Conservation (phyloP, 1,140 invertebrate species). For the Bathynomus jamesi region DNA sequence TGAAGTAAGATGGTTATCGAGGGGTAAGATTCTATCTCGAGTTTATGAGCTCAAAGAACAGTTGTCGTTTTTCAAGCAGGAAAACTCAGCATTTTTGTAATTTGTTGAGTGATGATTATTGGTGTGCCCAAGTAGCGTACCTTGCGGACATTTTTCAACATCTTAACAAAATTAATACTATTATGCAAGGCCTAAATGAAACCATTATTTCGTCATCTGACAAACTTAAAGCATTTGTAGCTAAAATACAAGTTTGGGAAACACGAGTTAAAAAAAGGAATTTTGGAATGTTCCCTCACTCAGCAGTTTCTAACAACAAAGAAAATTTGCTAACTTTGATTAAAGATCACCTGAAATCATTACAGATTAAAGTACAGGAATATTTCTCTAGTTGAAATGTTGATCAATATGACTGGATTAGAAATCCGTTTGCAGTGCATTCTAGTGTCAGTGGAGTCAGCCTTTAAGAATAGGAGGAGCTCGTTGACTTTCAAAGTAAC, state of each 20-base stretch:
- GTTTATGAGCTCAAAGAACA: no score
- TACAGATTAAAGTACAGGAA: not conserved
- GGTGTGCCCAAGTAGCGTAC: no score
- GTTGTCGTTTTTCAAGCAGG: no score
- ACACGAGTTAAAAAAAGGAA: slow-evolving; percentile 2
- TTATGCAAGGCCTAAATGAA: no score
- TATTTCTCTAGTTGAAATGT: not conserved
- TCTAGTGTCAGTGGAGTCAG: not conserved
- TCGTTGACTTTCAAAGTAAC: slow-evolving; percentile 1
- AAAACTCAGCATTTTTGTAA: no score
- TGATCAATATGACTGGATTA: not conserved
- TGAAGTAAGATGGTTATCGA: no score
- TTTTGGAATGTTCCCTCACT: not conserved
- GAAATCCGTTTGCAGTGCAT: not conserved
- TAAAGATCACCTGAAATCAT: not conserved
- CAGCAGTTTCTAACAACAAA: not conserved
- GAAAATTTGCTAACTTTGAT: not conserved
- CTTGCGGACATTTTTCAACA: no score
- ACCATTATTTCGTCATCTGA: no score
- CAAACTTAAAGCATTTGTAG: no score
- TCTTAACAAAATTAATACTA: no score
- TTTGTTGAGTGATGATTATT: no score
- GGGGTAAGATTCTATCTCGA: no score
- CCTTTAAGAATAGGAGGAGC: slow-evolving; percentile 1
- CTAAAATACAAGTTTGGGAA: not conserved